Evolutionary conservation across 2,113 vertebrate genomes (phyloP), one percentile per base, ranked within the genome.

Genomic region (Gila orcuttii): DNA sequence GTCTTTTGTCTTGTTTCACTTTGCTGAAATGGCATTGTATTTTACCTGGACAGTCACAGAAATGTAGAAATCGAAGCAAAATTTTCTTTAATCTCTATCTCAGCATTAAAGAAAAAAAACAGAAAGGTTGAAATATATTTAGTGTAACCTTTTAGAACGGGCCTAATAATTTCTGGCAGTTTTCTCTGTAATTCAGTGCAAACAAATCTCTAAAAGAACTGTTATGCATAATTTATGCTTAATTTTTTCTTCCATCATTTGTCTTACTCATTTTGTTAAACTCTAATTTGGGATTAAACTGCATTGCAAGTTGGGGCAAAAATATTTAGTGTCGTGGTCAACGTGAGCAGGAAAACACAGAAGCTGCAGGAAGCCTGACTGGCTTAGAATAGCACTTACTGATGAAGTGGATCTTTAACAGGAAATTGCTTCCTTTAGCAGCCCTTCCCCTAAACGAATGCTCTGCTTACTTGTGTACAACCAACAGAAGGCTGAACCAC

Each of bases 331-430:
- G 69, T 68, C 19, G 76, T 15, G 25, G 82, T 87, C 84, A 50
- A 85, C 55, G 73, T 88, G 81, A 94, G 90, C 92, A 81, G 86
- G 91, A 96, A 90, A 42, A 42, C 74, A 94, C 91, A 94, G 92
- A 93, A 94, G 87, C 75, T 78, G 59, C 89, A 93, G 89, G 92
- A 88, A 91, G 90, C 85, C 86, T 28, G 62, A 78, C 79, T 45
- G 84, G 86, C 86, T 93, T 91, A 92, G 90, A 93, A 93, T 93
- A 94, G 91, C 86, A 79, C 83, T 88, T 90, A 90, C 88, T 90
- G 90, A 89, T 85, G 78, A 88, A 87, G 39, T 76, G 82, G 85
- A 93, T 87, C 88, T 88, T 74, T 84, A 85, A 87, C 89, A 93
- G 92, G 90, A 95, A 96, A 85, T 87, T 89, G 85, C 69, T 68